phyloP scores from a whole-genome alignment of 1,140 invertebrate genomes.

The Bombus cullumanus region DNA sequence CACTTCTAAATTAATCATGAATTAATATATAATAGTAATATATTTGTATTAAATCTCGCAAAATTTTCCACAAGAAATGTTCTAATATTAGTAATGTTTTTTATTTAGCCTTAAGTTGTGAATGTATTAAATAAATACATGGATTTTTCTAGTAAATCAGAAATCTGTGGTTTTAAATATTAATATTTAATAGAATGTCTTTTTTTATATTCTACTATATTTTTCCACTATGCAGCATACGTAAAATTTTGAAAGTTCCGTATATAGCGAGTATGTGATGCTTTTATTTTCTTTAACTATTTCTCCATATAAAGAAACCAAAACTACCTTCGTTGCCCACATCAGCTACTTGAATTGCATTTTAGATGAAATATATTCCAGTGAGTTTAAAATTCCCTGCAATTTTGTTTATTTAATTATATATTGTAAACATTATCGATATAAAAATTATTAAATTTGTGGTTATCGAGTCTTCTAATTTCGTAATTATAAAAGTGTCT shows the following conservation, averaged over 20 bases:
- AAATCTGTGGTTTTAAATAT: background rate
- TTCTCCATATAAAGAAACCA: background rate
- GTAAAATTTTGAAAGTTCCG: background rate
- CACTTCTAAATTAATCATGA: too few species aligned
- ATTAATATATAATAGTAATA: background rate
- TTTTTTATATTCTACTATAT: background rate
- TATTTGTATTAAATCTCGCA: background rate
- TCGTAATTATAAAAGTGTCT: too few species aligned
- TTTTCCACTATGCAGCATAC: background rate
- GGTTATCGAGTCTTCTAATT: conserved; percentile 16
- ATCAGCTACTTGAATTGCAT: background rate
- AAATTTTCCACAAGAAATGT: background rate
- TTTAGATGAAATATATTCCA: conserved; percentile 69
- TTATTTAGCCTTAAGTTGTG: background rate
- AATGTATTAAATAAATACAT: background rate
- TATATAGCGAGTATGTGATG: background rate
- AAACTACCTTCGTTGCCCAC: background rate
- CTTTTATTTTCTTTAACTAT: conserved; percentile 30
- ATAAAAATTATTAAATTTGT: conserved; percentile 8
- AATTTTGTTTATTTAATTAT: background rate
- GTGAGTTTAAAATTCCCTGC: conserved; percentile 56
- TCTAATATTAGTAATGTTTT: background rate
- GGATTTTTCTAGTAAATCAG: background rate
- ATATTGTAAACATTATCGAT: background rate
- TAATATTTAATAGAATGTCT: background rate